Conservation (phyloP, 2,888 invertebrate genomes). For the Coelopa pilipes region DNA sequence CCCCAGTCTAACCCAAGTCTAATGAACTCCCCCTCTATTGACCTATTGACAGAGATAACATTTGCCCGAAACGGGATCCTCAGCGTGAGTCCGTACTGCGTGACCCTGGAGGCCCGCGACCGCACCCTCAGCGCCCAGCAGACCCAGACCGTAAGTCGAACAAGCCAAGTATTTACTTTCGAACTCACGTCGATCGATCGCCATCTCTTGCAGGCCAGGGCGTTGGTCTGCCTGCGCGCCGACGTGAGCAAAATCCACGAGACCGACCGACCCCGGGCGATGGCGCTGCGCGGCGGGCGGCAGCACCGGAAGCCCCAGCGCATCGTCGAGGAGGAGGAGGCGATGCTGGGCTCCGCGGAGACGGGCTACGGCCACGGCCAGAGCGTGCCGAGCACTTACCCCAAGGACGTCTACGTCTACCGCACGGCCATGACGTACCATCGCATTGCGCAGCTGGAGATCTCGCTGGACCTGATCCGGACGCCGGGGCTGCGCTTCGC, state of each 20-base stretch:
- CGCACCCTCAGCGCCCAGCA: slow-evolving; percentile 63
- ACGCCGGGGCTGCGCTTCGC: slow-evolving; percentile 54
- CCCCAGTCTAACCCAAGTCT: no score
- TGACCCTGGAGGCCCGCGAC: slow-evolving; percentile 70
- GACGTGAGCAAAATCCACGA: slow-evolving; percentile 59
- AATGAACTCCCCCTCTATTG: slow-evolving; percentile 1
- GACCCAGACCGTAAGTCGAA: slow-evolving; percentile 48
- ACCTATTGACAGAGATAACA: slow-evolving; percentile 55
- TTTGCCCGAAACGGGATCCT: slow-evolving; percentile 61
- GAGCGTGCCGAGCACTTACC: slow-evolving; percentile 53
- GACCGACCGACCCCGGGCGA: slow-evolving; percentile 58
- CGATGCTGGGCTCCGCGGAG: slow-evolving; percentile 46
- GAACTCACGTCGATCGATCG: no score
- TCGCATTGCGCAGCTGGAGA: slow-evolving; percentile 67
- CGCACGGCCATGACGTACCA: slow-evolving; percentile 68
- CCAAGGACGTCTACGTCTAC: slow-evolving; percentile 61
- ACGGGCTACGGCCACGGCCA: slow-evolving; percentile 40
- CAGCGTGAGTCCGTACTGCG: slow-evolving; percentile 66
- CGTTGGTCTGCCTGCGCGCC: slow-evolving; percentile 66
- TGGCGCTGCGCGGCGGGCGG: slow-evolving; percentile 53
- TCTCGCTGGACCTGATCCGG: slow-evolving; percentile 54
- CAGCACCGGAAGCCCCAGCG: slow-evolving; percentile 50
- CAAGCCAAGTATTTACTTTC: no score
- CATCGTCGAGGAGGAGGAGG: slow-evolving; percentile 53
- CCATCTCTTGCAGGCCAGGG: slow-evolving; percentile 53